Evolutionary conservation across 1,140 invertebrate genomes (phyloP), one percentile per base, ranked within the genome.

Genomic region (Leucophenga varia): DNA sequence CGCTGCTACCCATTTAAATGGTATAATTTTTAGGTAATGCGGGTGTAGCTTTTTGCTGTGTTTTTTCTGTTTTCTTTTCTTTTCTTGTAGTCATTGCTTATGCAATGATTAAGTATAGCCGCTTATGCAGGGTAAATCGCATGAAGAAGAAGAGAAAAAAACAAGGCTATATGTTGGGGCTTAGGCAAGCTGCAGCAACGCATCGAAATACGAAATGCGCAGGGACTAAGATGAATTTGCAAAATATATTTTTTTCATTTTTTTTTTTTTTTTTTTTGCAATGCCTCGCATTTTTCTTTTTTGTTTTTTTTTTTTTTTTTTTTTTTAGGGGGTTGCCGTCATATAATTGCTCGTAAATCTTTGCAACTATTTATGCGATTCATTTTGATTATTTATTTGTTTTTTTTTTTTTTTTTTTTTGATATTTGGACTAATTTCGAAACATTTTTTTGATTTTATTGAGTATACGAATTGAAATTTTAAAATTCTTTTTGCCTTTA

Each of bases 21-120:
- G n/a, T n/a, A n/a, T n/a, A n/a, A n/a, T n/a, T n/a, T n/a, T n/a
- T n/a, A n/a, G n/a, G n/a, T n/a, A n/a, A n/a, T 39, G 28, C 42
- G 38, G n/a, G n/a, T n/a, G n/a, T n/a, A n/a, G n/a, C 50, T 45
- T 28, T 42, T 42, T 28, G 13, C n/a, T n/a, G n/a, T n/a, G n/a
- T n/a, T n/a, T n/a, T n/a, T n/a, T n/a, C n/a, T n/a, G n/a, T n/a
- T n/a, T n/a, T n/a, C n/a, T n/a, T n/a, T n/a, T n/a, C n/a, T n/a
- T n/a, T n/a, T n/a, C n/a, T n/a, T n/a, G n/a, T n/a, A n/a, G n/a
- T n/a, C n/a, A n/a, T n/a, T n/a, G n/a, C n/a, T n/a, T n/a, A n/a
- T 22, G 19, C 39, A 47, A 57, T 67, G 63, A 61, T 61, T 56
- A 61, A 59, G 45, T 53, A 41, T 54, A 51, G 10, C 28, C 38